A percentile compares a stretch with the other conserved stretches of the same genome.
phyloP scores from a whole-genome alignment of 2,797 vertebrate genomes.

The Todus mexicanus region DNA sequence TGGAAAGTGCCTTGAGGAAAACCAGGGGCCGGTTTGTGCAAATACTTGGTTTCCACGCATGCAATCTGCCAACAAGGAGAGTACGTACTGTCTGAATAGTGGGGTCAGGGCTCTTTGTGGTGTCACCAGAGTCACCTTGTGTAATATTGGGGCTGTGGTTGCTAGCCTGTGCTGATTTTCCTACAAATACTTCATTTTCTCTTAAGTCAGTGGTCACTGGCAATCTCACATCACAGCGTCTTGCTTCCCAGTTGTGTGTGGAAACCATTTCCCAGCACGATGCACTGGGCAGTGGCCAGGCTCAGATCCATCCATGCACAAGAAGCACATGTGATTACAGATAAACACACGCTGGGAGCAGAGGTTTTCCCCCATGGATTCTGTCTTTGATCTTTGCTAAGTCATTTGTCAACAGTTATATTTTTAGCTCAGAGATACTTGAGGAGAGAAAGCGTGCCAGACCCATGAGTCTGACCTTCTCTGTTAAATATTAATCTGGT shows the following conservation, averaged over 20 bases:
- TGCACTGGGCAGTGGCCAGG: background rate
- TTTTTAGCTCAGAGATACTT: background rate
- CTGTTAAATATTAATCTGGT: background rate
- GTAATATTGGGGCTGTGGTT: background rate
- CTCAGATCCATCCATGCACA: background rate
- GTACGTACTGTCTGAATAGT: background rate
- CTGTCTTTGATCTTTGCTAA: background rate
- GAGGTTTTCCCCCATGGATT: background rate
- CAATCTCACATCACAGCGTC: fast-evolving
- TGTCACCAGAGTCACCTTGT: background rate
- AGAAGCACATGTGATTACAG: background rate
- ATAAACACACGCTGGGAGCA: background rate
- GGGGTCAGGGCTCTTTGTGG: background rate
- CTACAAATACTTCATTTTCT: background rate
- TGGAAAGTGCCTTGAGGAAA: constrained; percentile 23
- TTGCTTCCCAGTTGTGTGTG: background rate
- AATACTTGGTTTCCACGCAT: background rate
- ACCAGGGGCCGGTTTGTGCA: background rate
- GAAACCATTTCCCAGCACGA: background rate
- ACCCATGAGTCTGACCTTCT: background rate
- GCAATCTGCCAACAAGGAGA: background rate
- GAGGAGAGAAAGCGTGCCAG: background rate
- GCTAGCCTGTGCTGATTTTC: background rate
- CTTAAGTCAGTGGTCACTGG: background rate
- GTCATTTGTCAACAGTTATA: background rate